Evolutionary conservation across 2,113 vertebrate genomes (phyloP).

Genomic region (Heterocephalus glaber): DNA sequence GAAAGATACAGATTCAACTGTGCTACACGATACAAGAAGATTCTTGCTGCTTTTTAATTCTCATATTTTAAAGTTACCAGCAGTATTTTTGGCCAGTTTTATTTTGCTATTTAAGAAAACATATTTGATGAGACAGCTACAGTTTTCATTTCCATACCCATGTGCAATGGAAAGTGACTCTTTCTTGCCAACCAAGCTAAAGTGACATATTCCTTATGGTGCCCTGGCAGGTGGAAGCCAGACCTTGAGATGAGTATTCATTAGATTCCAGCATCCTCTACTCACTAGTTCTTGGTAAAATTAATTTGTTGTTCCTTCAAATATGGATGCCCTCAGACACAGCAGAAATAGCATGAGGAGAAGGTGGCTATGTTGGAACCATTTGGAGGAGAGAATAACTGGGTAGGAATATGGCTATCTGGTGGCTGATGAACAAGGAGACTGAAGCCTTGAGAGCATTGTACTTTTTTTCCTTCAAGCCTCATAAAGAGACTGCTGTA

Average conservation of each 20-base stretch:
- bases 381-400: background rate
- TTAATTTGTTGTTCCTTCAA: slow-evolving; percentile 11
- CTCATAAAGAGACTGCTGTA: slow-evolving; percentile 54
- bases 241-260: background rate
- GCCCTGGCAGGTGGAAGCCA: slow-evolving; percentile 33
- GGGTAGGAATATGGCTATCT: background rate
- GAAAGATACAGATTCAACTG: background rate
- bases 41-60: background rate
- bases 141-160: slow-evolving; percentile 53
- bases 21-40: background rate
- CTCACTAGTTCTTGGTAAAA: background rate
- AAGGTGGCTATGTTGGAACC: background rate
- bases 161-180: background rate
- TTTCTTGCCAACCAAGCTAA: background rate
- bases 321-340: background rate
- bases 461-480: background rate
- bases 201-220: slow-evolving; percentile 7
- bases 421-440: background rate
- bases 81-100: slow-evolving; percentile 26
- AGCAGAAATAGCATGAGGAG: background rate
- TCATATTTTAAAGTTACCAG: background rate
- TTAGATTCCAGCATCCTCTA: background rate
- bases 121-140: background rate
- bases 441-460: background rate
- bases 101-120: slow-evolving; percentile 46